Conservation (phyloP, 1,140 invertebrate species). For the Aradophagus sp. region DNA sequence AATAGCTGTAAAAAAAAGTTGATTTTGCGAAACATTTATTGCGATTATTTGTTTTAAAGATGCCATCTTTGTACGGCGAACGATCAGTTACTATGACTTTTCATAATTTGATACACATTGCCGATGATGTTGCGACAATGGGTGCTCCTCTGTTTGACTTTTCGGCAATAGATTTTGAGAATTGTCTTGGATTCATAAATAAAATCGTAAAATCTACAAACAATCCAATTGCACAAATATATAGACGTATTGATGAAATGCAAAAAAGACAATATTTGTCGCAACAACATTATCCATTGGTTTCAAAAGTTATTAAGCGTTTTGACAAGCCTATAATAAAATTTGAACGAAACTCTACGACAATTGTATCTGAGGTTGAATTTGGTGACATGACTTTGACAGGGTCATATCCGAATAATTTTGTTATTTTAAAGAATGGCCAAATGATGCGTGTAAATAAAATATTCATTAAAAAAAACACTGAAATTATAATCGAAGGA, state of each 20-base stretch:
- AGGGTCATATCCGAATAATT: background rate
- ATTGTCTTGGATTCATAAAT: slow-evolving; percentile 23
- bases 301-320: background rate
- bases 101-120: slow-evolving; percentile 27
- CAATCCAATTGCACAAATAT: slow-evolving; percentile 28
- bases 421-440: background rate
- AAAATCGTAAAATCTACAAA: slow-evolving; percentile 21
- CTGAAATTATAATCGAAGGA: background rate
- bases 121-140: slow-evolving; percentile 22
- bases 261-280: background rate
- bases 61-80: slow-evolving; percentile 12
- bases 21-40: slow-evolving; percentile 9
- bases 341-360: background rate
- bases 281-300: slow-evolving; percentile 10
- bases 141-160: slow-evolving; percentile 9
- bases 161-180: slow-evolving; percentile 35
- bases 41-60: slow-evolving; percentile 15
- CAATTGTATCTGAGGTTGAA: no score
- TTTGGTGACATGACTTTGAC: background rate
- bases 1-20: slow-evolving; percentile 5
- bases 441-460: background rate
- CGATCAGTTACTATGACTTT: slow-evolving; percentile 22
- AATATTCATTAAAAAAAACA: background rate
- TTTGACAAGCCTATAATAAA: background rate
- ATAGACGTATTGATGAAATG: slow-evolving; percentile 14